These are phyloP conservation scores for Meloe dianella DNA, from an alignment of 2,888 invertebrate species.

Conservation along the genomic window DNA sequence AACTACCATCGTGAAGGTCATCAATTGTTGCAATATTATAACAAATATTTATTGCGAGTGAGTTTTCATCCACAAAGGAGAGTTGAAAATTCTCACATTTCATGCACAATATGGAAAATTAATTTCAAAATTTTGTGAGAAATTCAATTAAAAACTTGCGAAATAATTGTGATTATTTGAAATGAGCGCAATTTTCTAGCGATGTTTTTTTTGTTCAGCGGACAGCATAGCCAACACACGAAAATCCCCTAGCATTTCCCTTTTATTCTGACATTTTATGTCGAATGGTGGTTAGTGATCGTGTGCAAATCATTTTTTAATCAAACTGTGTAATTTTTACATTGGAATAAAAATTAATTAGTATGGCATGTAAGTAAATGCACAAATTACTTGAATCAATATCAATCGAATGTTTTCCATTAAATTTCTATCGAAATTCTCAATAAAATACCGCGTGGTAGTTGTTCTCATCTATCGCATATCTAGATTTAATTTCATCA, in stretches of 20 bases:
- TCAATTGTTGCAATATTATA: no score
- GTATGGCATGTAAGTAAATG: neutral
- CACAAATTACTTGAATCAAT: neutral
- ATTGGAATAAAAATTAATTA: neutral
- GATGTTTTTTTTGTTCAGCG: neutral
- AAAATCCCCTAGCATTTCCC: neutral
- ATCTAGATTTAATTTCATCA: neutral
- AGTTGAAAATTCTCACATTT: no score
- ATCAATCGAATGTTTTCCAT: neutral
- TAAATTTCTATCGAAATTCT: neutral
- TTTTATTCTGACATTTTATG: slow-evolving; percentile 11
- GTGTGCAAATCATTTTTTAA: slow-evolving; percentile 2
- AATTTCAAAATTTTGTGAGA: no score
- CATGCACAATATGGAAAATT: no score
- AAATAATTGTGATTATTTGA: neutral
- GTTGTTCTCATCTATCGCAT: neutral
- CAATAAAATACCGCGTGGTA: neutral
- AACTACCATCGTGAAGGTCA: no score
- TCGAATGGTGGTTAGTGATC: slow-evolving; percentile 2
- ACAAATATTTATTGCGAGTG: no score
- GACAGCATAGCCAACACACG: neutral
- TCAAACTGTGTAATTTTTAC: neutral
- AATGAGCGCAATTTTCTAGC: neutral
- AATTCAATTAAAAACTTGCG: no score
- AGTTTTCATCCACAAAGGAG: no score